Conservation (phyloP, 2,888 invertebrate genomes). For the Nyleta sp. region DNA sequence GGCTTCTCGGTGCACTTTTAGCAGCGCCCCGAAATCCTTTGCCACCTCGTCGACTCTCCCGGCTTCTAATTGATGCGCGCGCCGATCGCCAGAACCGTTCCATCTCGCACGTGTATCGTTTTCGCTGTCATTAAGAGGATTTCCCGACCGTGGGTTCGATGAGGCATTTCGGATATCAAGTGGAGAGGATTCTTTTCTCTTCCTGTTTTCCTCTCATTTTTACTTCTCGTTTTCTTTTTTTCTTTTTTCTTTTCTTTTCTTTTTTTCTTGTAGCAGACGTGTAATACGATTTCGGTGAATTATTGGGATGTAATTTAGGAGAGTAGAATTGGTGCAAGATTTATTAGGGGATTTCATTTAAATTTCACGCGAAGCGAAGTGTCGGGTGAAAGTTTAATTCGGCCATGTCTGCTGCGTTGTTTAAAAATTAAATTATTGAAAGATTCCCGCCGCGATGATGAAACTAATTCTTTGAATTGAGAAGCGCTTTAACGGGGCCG, state of each 20-base stretch:
- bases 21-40: conserved; percentile 45
- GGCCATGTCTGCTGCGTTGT: conserved; percentile 22
- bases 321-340: conserved; percentile 42
- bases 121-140: conserved; percentile 38
- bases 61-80: conserved; percentile 45
- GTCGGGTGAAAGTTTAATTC: conserved; percentile 31
- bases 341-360: conserved; percentile 36
- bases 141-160: conserved; percentile 15
- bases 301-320: conserved; percentile 38
- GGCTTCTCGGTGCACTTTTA: conserved; percentile 49
- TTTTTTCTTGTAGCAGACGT: conserved; percentile 1
- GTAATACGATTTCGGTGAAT: conserved; percentile 27
- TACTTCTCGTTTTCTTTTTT: too few relatives aligned
- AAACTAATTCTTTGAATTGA: conserved; percentile 23
- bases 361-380: conserved; percentile 25
- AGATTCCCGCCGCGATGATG: conserved; percentile 17
- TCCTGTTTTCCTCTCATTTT: too few relatives aligned
- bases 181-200: too few relatives aligned
- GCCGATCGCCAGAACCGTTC: conserved; percentile 23
- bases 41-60: conserved; percentile 52
- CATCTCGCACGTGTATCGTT: conserved; percentile 11
- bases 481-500: conserved; percentile 3
- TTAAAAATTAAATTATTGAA: conserved; percentile 39
- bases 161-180: too few relatives aligned
- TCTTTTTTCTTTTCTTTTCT: too few relatives aligned